Evolutionary conservation across 2,888 invertebrate genomes (phyloP), one percentile per base, ranked within the genome.

Genomic region (Molorchus minor): DNA sequence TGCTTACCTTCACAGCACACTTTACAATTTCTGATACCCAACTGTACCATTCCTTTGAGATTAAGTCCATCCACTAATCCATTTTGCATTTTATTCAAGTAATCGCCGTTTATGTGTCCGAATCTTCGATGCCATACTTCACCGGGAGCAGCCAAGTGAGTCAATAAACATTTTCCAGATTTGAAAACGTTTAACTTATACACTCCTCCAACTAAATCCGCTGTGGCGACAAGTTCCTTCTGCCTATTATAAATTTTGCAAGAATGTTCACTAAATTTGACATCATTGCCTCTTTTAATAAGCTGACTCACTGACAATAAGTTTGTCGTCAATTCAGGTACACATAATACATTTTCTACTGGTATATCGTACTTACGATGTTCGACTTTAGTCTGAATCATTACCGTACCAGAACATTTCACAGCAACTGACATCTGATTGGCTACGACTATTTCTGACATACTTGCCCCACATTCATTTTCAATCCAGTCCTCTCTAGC

Each of bases 281-380:
- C 65, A 16, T 35, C 43, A 41, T 65, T 65, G 20, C 61, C 62
- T 10, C 66, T 66, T 44, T 54, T 63, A 13, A 68, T 62, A 17
- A 70, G 13, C 55, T 62, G 54, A 44, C 61, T 64, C 7, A 68
- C 70, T 10, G 65, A 70, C 38, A 68, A 56, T 8, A 69, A 44
- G 47, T 70, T 70, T 13, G 68, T 71, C 21, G 61, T 59, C 29
- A 71, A 35, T 20, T 59, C 56, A 29, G 65, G 65, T 30, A 65
- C 63, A 62, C 58, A 68, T 4, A 56, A 41, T 1, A 47, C 62
- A 47, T 70, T 52, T 19, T 56, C 30, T 1, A 70, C 29, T 38
- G 19, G 29, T 15, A 67, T 51, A 29, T 56, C 46, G 40, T 41
- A 49, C n/a, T 49, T 13, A 15, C 49, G 1, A 17, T 58, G 30